A percentile compares a stretch with the other conserved stretches of the same genome.
Conservation (phyloP, 2,113 vertebrate genomes). For the Dolichotis patagonum region DNA sequence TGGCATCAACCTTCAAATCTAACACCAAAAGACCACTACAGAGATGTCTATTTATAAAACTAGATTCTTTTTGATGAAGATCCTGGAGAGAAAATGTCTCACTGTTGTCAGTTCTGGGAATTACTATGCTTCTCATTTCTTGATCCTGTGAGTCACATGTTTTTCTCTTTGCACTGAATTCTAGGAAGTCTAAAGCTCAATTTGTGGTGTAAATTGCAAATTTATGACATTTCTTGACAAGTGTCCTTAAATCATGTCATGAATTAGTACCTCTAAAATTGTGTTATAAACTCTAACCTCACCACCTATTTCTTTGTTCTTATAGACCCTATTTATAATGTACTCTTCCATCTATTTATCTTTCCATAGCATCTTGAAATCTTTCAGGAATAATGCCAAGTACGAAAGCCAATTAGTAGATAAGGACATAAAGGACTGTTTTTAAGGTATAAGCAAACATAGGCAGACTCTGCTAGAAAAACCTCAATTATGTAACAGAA, state of each 20-base stretch:
- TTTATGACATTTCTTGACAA: not conserved
- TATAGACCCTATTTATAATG: not conserved
- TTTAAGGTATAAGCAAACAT: slow-evolving; percentile 11
- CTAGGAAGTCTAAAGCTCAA: not conserved
- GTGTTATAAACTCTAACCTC: not conserved
- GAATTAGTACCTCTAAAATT: not conserved
- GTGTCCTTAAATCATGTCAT: not conserved
- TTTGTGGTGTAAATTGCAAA: not conserved
- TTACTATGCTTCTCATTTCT: not conserved
- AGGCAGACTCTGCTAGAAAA: not conserved
- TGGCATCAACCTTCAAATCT: not conserved
- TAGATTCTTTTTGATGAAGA: not conserved
- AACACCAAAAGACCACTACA: not conserved
- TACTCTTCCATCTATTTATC: slow-evolving; percentile 14
- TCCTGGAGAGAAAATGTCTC: not conserved
- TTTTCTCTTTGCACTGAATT: not conserved
- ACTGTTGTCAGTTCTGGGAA: not conserved
- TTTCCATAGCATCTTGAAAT: not conserved
- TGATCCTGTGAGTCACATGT: not conserved
- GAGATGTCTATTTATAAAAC: not conserved
- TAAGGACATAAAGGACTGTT: not conserved
- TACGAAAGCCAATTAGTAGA: not conserved
- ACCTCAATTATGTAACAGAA: not conserved
- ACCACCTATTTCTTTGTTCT: not conserved
- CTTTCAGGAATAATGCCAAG: not conserved